Evolutionary conservation across 2,797 vertebrate species (phyloP).

Genomic region (Xyrichtys novacula): DNA sequence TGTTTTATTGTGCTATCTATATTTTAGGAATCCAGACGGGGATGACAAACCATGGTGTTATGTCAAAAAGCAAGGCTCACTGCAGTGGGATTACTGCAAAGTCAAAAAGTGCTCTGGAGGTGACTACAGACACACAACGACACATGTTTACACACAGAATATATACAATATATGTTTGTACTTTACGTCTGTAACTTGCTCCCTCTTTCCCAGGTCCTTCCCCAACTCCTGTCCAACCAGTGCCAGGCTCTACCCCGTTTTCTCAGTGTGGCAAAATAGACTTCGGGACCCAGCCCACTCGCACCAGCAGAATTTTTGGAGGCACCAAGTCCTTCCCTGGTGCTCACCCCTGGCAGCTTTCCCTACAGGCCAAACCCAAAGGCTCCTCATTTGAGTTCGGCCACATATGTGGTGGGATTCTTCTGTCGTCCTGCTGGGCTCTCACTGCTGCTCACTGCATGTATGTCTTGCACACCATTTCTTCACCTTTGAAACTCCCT

Average conservation of each 20-base stretch:
- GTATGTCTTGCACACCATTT: slow-evolving; percentile 40
- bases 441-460: slow-evolving; percentile 93
- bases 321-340: slow-evolving; percentile 86
- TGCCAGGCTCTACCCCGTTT: slow-evolving; percentile 54
- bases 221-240: background rate
- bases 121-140: background rate
- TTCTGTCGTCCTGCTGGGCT: slow-evolving; percentile 91
- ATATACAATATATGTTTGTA: background rate
- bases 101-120: slow-evolving; percentile 58
- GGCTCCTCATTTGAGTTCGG: background rate
- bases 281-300: slow-evolving; percentile 42
- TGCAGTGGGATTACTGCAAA: slow-evolving; percentile 71
- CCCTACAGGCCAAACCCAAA: slow-evolving; percentile 78
- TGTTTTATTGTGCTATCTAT: background rate
- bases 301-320: slow-evolving; percentile 82
- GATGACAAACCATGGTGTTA: slow-evolving; percentile 81
- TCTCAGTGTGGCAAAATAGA: slow-evolving; percentile 75
- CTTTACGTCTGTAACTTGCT: background rate
- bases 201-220: background rate
- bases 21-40: slow-evolving; percentile 77
- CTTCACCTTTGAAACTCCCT: background rate
- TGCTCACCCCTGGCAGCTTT: slow-evolving; percentile 91
- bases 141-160: background rate
- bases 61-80: slow-evolving; percentile 18
- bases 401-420: slow-evolving; percentile 87